These are phyloP conservation scores for Martes martes DNA, from an alignment of 2,113 vertebrate genomes.

Conservation along the genomic window DNA sequence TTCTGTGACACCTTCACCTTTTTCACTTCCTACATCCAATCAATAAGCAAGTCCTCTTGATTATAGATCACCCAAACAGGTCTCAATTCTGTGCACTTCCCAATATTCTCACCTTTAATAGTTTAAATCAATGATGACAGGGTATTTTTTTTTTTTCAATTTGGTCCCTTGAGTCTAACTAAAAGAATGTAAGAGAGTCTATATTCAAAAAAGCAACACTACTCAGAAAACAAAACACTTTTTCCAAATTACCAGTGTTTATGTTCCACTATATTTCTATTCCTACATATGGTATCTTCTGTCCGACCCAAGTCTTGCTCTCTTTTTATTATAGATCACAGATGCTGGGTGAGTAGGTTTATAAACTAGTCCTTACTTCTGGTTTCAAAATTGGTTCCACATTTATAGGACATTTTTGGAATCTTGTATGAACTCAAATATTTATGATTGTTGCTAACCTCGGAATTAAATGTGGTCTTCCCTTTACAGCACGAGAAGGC, in stretches of 20 bases:
- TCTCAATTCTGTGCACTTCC: not conserved
- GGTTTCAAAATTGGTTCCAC: constrained; percentile 73
- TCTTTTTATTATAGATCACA: constrained; percentile 60
- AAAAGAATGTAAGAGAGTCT: not conserved
- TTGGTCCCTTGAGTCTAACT: not conserved
- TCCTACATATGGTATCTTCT: constrained; percentile 15
- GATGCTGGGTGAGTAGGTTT: constrained; percentile 72
- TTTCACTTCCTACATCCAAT: not conserved
- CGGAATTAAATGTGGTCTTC: constrained; percentile 47
- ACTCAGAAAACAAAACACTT: constrained; percentile 21
- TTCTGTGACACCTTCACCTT: not conserved
- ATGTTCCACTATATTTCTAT: constrained; percentile 34
- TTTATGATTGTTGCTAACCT: constrained; percentile 63
- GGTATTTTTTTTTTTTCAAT: not conserved
- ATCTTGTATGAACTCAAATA: constrained; percentile 59
- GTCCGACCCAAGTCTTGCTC: constrained; percentile 46
- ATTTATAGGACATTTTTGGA: constrained; percentile 68
- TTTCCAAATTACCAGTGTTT: constrained; percentile 52
- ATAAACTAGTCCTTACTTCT: constrained; percentile 60
- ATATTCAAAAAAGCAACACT: constrained; percentile 18
- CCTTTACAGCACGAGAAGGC: constrained; percentile 37
- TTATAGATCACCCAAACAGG: not conserved
- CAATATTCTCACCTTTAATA: not conserved
- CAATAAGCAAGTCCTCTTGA: not conserved
- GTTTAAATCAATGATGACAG: not conserved